phyloP scores from a whole-genome alignment of 2,888 invertebrate genomes.

The Acrocera orbiculus region DNA sequence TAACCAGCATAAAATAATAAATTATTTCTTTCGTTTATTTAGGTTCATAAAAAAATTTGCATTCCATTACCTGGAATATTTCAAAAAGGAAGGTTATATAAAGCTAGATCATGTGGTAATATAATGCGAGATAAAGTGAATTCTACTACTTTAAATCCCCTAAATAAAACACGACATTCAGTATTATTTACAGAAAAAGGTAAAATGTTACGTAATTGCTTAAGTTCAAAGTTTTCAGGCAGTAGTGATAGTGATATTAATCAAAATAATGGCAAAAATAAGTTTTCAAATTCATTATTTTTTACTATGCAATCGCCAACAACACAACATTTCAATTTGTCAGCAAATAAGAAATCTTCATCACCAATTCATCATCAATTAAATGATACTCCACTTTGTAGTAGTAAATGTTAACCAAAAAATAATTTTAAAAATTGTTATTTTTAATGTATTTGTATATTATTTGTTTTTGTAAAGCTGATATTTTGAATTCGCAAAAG shows the following conservation, averaged over 20 bases:
- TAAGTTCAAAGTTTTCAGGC: slow-evolving; percentile 9
- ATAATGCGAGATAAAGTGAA: slow-evolving; percentile 37
- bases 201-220: slow-evolving; percentile 13
- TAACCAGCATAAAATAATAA: too few species aligned
- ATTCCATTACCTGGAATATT: slow-evolving; percentile 40
- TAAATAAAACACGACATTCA: slow-evolving; percentile 10
- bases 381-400: slow-evolving; percentile 13
- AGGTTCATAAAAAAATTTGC: slow-evolving; percentile 45
- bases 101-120: slow-evolving; percentile 45
- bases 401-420: slow-evolving; percentile 14
- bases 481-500: too few species aligned
- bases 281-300: slow-evolving; percentile 6
- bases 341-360: background rate
- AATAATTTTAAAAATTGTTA: background rate
- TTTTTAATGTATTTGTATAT: background rate
- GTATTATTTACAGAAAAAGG: slow-evolving; percentile 13
- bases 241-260: slow-evolving; percentile 15
- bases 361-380: slow-evolving; percentile 6
- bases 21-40: slow-evolving; percentile 26
- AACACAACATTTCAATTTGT: slow-evolving; percentile 4
- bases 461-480: background rate
- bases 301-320: slow-evolving; percentile 5
- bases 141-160: slow-evolving; percentile 1
- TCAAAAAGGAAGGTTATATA: slow-evolving; percentile 37
- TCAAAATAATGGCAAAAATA: slow-evolving; percentile 12